Conservation (phyloP, 92 coral and sea anemone genomes). For the Epizoanthus ramosus region DNA sequence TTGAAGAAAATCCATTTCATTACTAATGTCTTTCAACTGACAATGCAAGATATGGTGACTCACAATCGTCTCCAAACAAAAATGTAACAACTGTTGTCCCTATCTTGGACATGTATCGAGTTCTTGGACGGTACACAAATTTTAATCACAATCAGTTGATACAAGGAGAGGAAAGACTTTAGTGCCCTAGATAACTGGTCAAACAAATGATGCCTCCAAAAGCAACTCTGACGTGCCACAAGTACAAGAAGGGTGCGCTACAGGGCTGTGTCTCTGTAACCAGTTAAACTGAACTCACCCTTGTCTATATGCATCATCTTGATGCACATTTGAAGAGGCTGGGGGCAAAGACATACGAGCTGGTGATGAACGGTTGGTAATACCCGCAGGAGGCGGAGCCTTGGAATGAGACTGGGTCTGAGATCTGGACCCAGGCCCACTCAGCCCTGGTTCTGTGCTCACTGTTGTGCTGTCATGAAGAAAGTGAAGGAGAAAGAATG, state of each 20-base stretch:
- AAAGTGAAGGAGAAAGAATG: constrained; percentile 4
- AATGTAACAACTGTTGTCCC: too few relatives aligned
- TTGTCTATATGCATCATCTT: constrained; percentile 94
- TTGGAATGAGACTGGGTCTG: constrained; percentile 65
- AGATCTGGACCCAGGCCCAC: constrained; percentile 75
- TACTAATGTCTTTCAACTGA: too few relatives aligned
- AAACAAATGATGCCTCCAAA: too few relatives aligned
- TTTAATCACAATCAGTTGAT: too few relatives aligned
- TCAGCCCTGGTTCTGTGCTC: constrained; percentile 81
- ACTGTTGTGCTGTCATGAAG: constrained; percentile 46
- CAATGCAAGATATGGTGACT: too few relatives aligned
- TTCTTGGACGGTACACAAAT: too few relatives aligned
- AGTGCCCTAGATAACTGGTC: too few relatives aligned
- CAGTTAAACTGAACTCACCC: constrained; percentile 77
- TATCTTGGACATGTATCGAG: too few relatives aligned
- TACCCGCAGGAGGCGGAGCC: constrained; percentile 70
- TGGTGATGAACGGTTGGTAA: constrained; percentile 90
- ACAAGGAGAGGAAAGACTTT: too few relatives aligned
- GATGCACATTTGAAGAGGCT: constrained; percentile 78
- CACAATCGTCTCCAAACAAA: too few relatives aligned
- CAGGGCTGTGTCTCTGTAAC: not conserved
- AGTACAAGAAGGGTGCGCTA: constrained; percentile 4
- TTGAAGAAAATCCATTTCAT: too few relatives aligned
- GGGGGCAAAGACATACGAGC: constrained; percentile 98
- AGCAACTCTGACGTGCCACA: not conserved